These are phyloP conservation scores for Aphidius gifuensis DNA, from an alignment of 1,140 invertebrate species.

Conservation along the genomic window DNA sequence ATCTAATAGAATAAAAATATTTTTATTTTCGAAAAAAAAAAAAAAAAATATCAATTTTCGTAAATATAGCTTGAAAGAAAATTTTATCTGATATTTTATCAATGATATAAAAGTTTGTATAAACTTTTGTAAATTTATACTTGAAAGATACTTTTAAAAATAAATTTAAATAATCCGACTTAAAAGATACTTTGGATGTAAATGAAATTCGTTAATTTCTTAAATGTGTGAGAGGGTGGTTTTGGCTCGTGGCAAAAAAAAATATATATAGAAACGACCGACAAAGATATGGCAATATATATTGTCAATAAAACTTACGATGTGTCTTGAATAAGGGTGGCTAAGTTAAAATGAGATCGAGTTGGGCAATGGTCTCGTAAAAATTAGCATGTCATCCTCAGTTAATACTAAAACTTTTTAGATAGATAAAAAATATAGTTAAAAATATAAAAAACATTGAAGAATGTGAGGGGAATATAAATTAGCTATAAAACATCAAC, in stretches of 20 bases:
- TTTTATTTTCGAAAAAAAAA: too few species aligned
- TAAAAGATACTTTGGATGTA: conserved; percentile 4
- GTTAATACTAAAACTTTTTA: conserved; percentile 4
- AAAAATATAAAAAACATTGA: conserved; percentile 2
- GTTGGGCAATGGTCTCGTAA: neutral
- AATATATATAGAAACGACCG: too few species aligned
- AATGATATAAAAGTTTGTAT: too few species aligned
- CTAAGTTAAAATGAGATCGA: neutral
- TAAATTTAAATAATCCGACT: conserved; percentile 2
- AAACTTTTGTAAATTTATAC: too few species aligned
- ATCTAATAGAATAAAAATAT: too few species aligned
- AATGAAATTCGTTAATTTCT: conserved; percentile 14
- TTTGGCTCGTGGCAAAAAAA: neutral
- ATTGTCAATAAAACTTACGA: neutral
- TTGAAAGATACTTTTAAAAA: too few species aligned
- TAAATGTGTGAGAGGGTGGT: neutral
- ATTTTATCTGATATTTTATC: too few species aligned
- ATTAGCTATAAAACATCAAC: neutral
- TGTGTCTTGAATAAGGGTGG: neutral
- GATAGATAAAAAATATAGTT: neutral
- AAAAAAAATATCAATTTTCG: too few species aligned
- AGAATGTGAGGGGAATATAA: conserved; percentile 11
- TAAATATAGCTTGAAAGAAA: too few species aligned
- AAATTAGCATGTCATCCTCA: conserved; percentile 11
- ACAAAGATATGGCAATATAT: too few species aligned